Evolutionary conservation across 30 jellyfish, hydroid and myxozoan species (phyloP).

Genomic region (Turritopsis rubra): DNA sequence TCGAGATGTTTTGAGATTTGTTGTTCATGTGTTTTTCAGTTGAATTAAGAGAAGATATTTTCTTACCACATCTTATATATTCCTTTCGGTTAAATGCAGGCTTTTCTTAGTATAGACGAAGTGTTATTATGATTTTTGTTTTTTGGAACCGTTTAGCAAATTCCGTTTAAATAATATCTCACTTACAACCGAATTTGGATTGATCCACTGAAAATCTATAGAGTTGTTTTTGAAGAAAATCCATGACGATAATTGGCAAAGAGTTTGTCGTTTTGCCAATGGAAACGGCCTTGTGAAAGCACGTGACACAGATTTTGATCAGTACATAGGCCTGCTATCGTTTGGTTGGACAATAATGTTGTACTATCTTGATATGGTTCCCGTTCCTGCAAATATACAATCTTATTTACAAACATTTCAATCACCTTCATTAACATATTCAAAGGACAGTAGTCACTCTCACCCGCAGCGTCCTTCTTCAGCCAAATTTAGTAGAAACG

Average conservation of each 20-base stretch:
- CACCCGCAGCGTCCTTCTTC: background rate
- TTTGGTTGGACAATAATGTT: background rate
- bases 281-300: background rate
- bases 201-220: background rate
- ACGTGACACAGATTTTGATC: background rate
- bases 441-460: background rate
- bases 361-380: constrained; percentile 27
- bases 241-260: background rate
- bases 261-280: background rate
- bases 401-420: constrained; percentile 12
- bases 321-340: no score
- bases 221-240: background rate
- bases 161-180: no score
- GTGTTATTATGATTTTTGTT: background rate
- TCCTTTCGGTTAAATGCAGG: no score
- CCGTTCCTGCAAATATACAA: constrained; percentile 28
- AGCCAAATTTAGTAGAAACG: background rate
- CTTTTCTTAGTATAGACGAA: no score
- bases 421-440: constrained; percentile 15
- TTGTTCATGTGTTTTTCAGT: background rate
- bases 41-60: background rate
- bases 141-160: background rate
- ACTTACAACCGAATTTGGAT: no score
- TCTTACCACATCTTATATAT: no score
- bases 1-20: background rate